Evolutionary conservation across 92 coral and sea anemone species (phyloP), one percentile per base, ranked within the genome.

Genomic region (Porites evermanni): DNA sequence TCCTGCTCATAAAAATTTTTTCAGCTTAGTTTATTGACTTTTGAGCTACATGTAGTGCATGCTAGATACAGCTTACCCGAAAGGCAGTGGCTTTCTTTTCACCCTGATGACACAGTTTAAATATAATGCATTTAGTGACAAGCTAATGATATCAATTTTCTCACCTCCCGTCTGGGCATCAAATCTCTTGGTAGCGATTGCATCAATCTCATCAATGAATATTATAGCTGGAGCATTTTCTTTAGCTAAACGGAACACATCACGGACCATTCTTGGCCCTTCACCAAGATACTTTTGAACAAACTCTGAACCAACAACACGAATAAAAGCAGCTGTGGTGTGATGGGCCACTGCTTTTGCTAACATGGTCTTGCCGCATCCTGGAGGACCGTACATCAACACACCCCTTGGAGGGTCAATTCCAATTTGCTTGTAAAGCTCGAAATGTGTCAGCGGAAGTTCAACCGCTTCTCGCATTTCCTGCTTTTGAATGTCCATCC

Each of bases 111-210:
- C 47, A 4, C 47, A 38, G 47, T 38, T 38, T 38, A 38, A 38
- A 38, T 4, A 38, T 38, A 0, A 38, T 38, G 47, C 47, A 38
- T 38, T 38, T 3, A 38, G 47, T 38, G 47, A 38, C 47, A 4
- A 38, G 5, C 47, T 38, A 38, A 38, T 38, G 74, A 47, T 24
- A 17, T 17, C 29, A 75, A 53, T 12, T 38, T 21, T 18, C 88
- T n/a, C 86, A 97, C 99, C 99, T 90, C 99, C 99, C 17, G 99
- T 97, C 79, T 97, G 99, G 53, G 99, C 99, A 72, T 97, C 99
- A 89, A 97, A 97, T 90, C 99, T 92, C 91, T 97, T 97, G 2
- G 99, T 97, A 53, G 99, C 99, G 77, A 97, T 97, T 38, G 99
- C 99, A 88, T 97, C 99, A 88, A 97, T 97, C 78, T 97, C 99